Base-by-base conservation (phyloP, 2,113 vertebrate genomes). In the Lepus timidus region DNA sequence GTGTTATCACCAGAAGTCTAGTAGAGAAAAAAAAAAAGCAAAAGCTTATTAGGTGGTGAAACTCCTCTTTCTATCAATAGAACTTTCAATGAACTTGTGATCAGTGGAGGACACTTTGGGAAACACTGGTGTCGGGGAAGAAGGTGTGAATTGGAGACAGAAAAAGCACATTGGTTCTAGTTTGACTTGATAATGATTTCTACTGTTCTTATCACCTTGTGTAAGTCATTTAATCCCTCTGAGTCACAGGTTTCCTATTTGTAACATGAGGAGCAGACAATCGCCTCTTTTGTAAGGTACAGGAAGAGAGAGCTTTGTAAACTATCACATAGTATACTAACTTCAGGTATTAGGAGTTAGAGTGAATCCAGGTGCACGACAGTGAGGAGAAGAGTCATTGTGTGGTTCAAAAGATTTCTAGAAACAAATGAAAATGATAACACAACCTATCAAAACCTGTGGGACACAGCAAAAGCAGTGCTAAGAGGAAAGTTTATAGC, bases 11-110 rank as follows among this genome's bases (percentile, higher is more conserved):
- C 25, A 68, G 12, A 74, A 93, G 6, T 25, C 17, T 17, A 73
- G n/a, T 39, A 83, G 76, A 95, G 55, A 58, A 58, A 74, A 88
- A 74, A 88, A 92, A 75, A 33, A 95, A 92, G 36, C 61, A 90
- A 85, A 82, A 88, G 44, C 16, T 83, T 82, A 79, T 90, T 64
- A 73, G 29, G 73, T 78, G 33, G 85, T 68, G 20, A 14, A 90
- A 67, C 27, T 22, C 19, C 9, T 84, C 31, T 80, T 84, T 92
- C 52, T 90, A 68, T 3, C 68, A 80, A 76, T 0, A 9, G 29
- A 91, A 75, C 71, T 87, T 23, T 62, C 73, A 82, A 64, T 85
- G n/a, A 90, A 49, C 12, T 84, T 92, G 10, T 85, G 61, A 58
- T 83, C 33, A 58, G n/a, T 76, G 19, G 74, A 76, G 9, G 85